Base-by-base conservation (phyloP, 1,140 invertebrate species). In the Diabrotica virgifera region DNA sequence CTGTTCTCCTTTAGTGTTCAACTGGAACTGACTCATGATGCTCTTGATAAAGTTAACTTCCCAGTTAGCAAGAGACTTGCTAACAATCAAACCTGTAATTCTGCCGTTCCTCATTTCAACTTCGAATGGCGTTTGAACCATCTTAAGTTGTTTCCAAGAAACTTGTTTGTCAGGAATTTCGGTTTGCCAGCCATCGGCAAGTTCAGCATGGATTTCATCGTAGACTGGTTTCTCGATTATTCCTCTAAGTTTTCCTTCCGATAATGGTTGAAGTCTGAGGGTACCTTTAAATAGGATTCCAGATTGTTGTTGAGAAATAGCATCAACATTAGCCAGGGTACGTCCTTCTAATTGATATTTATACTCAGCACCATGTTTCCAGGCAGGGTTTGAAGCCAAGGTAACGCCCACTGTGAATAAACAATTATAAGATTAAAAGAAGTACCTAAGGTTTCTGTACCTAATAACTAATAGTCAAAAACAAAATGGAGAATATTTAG, bases 21-120 rank as follows among this genome's bases (percentile, higher is more conserved):
- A 75, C 77, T 90, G 88, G 13, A 89, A 76, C 67, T 87, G 84
- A 72, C 85, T 83, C 11, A 86, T 78, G 50, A 89, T 78, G 80
- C 83, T 83, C 74, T 89, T 89, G 50, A 90, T 74, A 51, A 90
- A 77, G 75, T 90, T 91, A 36, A 88, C 82, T 71, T 89, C 82
- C 79, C 84, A 84, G 6, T 84, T 82, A 5, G 82, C 74, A 1
- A 85, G 62, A 35, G 80, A 72, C 40, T 82, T 73, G 14, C 82
- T 80, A 4, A 89, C 80, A 24, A 82, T 78, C 10, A 90, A 67
- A 10, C 84, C 81, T 2, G 74, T 65, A 4, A 90, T 80, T 56
- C 83, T 77, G 24, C 88, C 88, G 24, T 85, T 82, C 50, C 83
- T 77, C 52, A 87, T 64, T 11, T 76, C 76, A 56, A 90, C 83